Evolutionary conservation across 2,113 vertebrate species (phyloP), one percentile per base, ranked within the genome.

Genomic region (Erinaceus europaeus): DNA sequence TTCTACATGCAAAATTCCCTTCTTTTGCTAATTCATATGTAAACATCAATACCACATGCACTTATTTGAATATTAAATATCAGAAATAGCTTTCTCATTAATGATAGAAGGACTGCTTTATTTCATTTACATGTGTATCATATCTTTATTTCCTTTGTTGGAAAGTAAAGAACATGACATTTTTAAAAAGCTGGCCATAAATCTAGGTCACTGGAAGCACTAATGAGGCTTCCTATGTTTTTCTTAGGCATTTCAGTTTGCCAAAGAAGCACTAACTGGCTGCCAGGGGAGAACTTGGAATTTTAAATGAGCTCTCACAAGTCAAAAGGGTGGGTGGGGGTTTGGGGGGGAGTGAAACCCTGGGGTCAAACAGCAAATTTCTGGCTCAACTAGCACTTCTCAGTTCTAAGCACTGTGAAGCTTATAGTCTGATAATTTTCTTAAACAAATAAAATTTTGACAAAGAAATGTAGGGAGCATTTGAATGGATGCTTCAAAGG

Each of bases 171-270:
- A 86, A 67, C 87, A 91, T 55, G 78, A 55, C 77, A 84, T 91
- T 74, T 90, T 91, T 90, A 74, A 65, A 83, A 91, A 90, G 71
- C 81, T 93, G 89, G 89, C 92, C 82, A 87, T 65, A 82, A 96
- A 96, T 96, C 90, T 94, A 94, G 95, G 95, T 93, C 94, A 91
- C 81, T 94, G 90, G 86, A 92, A 95, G 89, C 74, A 87, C 89
- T 48, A 68, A 50, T 89, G 65, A 84, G 79, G 59, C 74, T 89
- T 72, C 72, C 38, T 61, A 78, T 52, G 68, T 61, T 87, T 88
- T 88, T 84, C 61, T 91, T 62, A 53, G 65, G 80, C 81, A 86
- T 88, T 91, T 94, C 34, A 87, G 65, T 72, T 89, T 90, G 93
- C 89, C 89, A 93, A 69, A 91, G 78, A 86, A 94, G 65, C 57